Evolutionary conservation across 2,113 vertebrate species (phyloP).

Genomic region (Natator depressus): DNA sequence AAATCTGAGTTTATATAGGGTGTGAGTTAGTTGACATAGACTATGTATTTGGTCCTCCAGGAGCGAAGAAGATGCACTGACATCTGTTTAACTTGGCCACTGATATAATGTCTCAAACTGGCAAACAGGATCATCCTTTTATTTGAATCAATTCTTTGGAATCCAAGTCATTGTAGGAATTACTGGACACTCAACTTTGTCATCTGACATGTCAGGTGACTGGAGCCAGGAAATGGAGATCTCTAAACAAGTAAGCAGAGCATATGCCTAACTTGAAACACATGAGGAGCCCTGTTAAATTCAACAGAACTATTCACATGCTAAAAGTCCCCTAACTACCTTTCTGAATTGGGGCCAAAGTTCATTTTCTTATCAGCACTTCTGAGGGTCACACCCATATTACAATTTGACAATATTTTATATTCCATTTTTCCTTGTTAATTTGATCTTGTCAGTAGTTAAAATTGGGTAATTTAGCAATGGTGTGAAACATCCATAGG

Average conservation of each 20-base stretch:
- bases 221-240: not conserved
- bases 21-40: not conserved
- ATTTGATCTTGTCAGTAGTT: constrained; percentile 61
- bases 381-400: constrained; percentile 34
- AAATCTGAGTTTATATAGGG: not conserved
- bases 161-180: not conserved
- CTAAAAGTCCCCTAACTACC: not conserved
- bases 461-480: constrained; percentile 65
- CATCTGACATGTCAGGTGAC: constrained; percentile 7
- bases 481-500: constrained; percentile 50
- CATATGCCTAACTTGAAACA: not conserved
- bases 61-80: not conserved
- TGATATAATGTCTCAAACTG: constrained; percentile 1
- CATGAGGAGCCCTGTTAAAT: not conserved
- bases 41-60: constrained; percentile 22
- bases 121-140: not conserved
- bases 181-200: not conserved
- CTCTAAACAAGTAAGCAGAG: not conserved
- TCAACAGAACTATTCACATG: not conserved
- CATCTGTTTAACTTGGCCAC: not conserved
- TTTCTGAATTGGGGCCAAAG: not conserved
- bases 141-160: not conserved
- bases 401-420: constrained; percentile 62
- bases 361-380: constrained; percentile 18
- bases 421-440: constrained; percentile 61